phyloP scores from a whole-genome alignment of 2,113 vertebrate species.

The Ivindomyrus marchei region DNA sequence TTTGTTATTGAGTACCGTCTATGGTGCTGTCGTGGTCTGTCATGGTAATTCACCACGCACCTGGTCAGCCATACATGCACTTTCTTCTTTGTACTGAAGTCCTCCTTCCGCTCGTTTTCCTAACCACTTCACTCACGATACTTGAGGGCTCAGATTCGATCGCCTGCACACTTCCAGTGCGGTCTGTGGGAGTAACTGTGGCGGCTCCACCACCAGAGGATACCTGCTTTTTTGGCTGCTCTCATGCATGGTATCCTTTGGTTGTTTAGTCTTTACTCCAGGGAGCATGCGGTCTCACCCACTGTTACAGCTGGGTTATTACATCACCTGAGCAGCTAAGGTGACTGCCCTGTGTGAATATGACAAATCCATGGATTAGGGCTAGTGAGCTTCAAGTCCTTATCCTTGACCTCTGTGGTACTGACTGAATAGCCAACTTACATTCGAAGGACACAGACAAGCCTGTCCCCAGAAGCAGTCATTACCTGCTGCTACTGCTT shows the following conservation, averaged over 20 bases:
- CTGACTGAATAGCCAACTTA: neutral
- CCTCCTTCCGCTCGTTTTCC: neutral
- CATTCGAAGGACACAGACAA: neutral
- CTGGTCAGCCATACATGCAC: neutral
- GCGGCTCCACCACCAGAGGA: neutral
- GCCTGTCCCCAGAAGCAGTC: neutral
- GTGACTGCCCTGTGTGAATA: neutral
- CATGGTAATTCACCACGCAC: neutral
- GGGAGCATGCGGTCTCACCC: neutral
- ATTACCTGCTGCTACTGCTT: neutral
- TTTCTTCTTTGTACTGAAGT: neutral
- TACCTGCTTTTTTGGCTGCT: neutral
- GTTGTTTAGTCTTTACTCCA: neutral
- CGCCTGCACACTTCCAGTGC: neutral
- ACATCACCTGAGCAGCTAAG: neutral
- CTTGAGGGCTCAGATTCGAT: neutral
- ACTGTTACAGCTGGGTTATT: neutral
- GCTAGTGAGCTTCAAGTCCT: neutral
- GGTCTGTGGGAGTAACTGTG: neutral
- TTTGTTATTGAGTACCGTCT: neutral
- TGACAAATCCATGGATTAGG: neutral
- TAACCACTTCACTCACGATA: neutral
- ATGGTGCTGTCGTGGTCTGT: neutral
- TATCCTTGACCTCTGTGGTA: neutral
- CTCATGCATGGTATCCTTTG: neutral